Percentiles rank a stretch among this genome's conserved stretches.
These are phyloP conservation scores for Pseudococcus jackbeardsleyi DNA, from an alignment of 2,888 invertebrate genomes.

Conservation along the genomic window DNA sequence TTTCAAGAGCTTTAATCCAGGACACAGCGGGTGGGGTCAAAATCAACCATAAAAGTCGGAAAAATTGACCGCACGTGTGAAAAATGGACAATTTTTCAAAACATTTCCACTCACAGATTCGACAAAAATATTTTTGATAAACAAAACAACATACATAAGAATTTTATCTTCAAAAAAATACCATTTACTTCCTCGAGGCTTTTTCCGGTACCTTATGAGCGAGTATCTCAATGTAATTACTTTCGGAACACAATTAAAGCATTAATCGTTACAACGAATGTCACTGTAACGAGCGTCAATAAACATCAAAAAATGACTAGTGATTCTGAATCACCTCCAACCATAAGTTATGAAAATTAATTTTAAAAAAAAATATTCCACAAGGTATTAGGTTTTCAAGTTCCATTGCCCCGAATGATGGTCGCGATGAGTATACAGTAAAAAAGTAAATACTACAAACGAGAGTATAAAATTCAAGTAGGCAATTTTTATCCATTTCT, in stretches of 20 bases:
- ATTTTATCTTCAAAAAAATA: neutral
- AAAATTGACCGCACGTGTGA: too few relatives aligned
- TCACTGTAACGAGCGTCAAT: neutral
- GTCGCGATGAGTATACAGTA: neutral
- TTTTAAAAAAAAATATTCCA: neutral
- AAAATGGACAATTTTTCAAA: too few relatives aligned
- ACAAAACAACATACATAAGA: neutral
- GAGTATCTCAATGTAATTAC: neutral
- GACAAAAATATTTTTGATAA: too few relatives aligned
- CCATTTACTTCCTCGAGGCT: neutral
- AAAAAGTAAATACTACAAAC: neutral
- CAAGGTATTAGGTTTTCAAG: neutral
- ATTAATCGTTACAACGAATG: neutral
- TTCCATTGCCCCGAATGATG: too few relatives aligned
- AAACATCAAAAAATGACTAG: slow-evolving; percentile 20
- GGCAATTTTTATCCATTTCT: neutral
- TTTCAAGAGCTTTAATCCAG: too few relatives aligned
- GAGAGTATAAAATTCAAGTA: neutral
- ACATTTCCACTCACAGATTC: too few relatives aligned
- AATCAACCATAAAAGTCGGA: too few relatives aligned
- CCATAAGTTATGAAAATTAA: neutral
- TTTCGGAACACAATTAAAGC: neutral
- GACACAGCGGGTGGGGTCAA: too few relatives aligned
- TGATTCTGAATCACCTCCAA: neutral
- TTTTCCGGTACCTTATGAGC: neutral